Evolutionary conservation across 2,797 vertebrate species (phyloP).

Genomic region (Amniataba percoides): DNA sequence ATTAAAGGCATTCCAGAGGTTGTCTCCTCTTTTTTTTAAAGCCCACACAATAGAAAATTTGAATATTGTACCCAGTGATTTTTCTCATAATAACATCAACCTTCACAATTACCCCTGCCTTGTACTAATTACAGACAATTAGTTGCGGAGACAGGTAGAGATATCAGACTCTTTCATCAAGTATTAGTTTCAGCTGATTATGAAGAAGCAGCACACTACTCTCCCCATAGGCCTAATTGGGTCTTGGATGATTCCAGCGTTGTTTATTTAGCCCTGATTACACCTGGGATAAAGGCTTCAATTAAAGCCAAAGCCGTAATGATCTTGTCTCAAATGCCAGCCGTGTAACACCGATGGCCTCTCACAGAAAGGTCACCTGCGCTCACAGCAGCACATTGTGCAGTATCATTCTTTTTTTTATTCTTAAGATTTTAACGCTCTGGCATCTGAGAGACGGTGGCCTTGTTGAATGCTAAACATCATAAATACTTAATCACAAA

Average conservation of each 20-base stretch:
- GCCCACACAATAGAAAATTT: conserved; percentile 57
- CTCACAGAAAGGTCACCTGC: conserved; percentile 69
- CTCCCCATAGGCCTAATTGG: conserved; percentile 76
- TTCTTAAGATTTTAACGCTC: conserved; percentile 44
- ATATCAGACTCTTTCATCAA: conserved; percentile 74
- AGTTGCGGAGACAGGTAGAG: conserved; percentile 70
- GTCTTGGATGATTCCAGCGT: conserved; percentile 72
- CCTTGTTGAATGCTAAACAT: conserved; percentile 71
- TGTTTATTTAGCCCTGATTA: conserved; percentile 83
- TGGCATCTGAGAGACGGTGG: conserved; percentile 54
- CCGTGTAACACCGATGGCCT: conserved; percentile 61
- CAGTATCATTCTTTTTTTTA: conserved; percentile 36
- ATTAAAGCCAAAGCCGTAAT: conserved; percentile 79
- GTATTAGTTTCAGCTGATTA: conserved; percentile 78
- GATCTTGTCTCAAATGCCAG: conserved; percentile 80
- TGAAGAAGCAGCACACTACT: conserved; percentile 64
- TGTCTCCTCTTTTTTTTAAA: conserved; percentile 17
- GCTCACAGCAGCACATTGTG: conserved; percentile 42
- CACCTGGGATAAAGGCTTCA: conserved; percentile 81
- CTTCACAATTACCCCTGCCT: conserved; percentile 72
- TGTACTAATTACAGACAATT: conserved; percentile 79
- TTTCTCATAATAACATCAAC: conserved; percentile 68
- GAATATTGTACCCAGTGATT: conserved; percentile 63
- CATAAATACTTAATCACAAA: conserved; percentile 82
- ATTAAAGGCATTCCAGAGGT: conserved; percentile 57